Conservation (phyloP, 2,888 invertebrate species). For the Dicyrtomina minuta region DNA sequence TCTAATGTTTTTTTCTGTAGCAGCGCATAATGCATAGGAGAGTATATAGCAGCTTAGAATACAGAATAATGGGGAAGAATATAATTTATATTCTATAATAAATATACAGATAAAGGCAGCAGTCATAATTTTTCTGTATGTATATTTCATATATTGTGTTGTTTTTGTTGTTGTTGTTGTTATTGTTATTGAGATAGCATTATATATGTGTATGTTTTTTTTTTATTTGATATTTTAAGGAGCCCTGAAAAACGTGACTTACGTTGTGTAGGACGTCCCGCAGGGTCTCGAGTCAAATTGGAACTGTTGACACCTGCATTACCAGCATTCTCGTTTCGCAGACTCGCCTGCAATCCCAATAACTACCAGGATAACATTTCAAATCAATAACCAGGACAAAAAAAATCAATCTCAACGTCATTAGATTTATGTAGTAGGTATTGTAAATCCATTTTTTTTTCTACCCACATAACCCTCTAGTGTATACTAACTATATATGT, state of each 20-base stretch:
- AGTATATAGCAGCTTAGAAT: too few relatives aligned
- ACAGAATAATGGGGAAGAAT: too few relatives aligned
- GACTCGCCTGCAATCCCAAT: constrained; percentile 53
- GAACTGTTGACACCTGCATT: constrained; percentile 50
- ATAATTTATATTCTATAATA: too few relatives aligned
- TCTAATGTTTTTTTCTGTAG: too few relatives aligned
- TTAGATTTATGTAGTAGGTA: neutral
- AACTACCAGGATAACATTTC: constrained; percentile 51
- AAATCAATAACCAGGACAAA: constrained; percentile 28
- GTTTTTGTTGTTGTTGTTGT: constrained; percentile 6
- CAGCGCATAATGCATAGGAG: too few relatives aligned
- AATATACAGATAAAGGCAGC: neutral
- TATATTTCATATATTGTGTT: neutral
- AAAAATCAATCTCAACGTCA: constrained; percentile 3
- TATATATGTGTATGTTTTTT: too few relatives aligned
- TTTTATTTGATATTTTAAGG: too few relatives aligned
- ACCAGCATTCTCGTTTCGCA: constrained; percentile 50
- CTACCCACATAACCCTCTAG: too few relatives aligned
- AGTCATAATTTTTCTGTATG: neutral
- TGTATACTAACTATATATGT: neutral
- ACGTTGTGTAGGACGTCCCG: constrained; percentile 53
- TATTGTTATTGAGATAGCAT: neutral
- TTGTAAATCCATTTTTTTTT: constrained; percentile 4
- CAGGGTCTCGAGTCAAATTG: constrained; percentile 47
- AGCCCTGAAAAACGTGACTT: constrained; percentile 38